A percentile compares a stretch with the other conserved stretches of the same genome.
Conservation (phyloP, 2,797 vertebrate genomes). For the Masticophis lateralis region DNA sequence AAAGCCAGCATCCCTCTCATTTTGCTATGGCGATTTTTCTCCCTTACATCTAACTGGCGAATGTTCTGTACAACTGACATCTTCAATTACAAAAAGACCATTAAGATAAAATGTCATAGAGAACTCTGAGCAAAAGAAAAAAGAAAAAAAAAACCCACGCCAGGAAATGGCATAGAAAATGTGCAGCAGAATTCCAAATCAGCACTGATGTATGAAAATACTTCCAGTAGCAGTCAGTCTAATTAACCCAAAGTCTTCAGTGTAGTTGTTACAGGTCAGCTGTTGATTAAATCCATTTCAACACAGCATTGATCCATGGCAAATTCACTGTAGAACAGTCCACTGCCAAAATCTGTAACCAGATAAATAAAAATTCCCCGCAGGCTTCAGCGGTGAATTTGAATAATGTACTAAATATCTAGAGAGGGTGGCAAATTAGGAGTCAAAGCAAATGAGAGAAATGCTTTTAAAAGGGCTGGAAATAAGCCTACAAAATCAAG, state of each 20-base stretch:
- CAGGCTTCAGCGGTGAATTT: neutral
- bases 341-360: neutral
- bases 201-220: neutral
- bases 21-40: neutral
- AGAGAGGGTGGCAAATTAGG: neutral
- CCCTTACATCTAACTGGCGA: too few relatives aligned
- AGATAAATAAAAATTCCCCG: neutral
- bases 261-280: neutral
- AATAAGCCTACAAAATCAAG: neutral
- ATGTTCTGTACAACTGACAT: neutral
- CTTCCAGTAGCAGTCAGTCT: neutral
- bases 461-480: neutral
- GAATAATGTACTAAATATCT: neutral
- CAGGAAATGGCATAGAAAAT: neutral
- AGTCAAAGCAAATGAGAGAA: neutral
- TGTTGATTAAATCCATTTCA: constrained; percentile 20
- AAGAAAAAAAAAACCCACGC: too few relatives aligned
- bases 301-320: neutral
- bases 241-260: neutral
- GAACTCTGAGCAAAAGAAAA: neutral
- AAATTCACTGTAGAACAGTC: neutral
- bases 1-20: neutral
- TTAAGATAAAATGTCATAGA: neutral
- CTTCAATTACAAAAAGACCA: neutral
- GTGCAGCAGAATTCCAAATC: neutral